Percentiles rank a stretch among this genome's conserved stretches.
These are phyloP conservation scores for Oligia latruncula DNA, from an alignment of 2,888 invertebrate genomes.

Conservation along the genomic window DNA sequence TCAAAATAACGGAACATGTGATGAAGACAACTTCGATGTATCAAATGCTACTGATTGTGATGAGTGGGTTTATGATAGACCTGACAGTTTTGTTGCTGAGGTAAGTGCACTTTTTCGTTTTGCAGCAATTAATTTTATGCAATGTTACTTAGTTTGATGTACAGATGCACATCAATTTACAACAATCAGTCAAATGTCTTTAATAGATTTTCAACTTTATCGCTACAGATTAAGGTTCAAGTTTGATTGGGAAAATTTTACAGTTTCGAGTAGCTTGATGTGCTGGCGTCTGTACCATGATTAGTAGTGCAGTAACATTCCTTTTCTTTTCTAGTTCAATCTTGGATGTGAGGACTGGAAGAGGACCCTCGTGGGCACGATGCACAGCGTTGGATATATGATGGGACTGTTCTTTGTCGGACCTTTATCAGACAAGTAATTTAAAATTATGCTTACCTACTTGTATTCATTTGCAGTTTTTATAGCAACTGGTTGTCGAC, in stretches of 20 bases:
- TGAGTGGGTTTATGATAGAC: conserved; percentile 54
- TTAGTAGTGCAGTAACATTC: neutral
- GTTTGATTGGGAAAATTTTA: too few relatives aligned
- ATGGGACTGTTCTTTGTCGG: conserved; percentile 83
- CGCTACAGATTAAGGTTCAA: too few relatives aligned
- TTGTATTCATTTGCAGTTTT: neutral
- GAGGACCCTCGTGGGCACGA: conserved; percentile 83
- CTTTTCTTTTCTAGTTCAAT: conserved; percentile 54
- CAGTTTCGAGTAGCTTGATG: too few relatives aligned
- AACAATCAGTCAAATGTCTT: too few relatives aligned
- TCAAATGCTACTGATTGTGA: conserved; percentile 30
- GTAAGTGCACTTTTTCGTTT: conserved; percentile 28
- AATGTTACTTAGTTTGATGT: too few relatives aligned
- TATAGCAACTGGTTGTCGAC: neutral
- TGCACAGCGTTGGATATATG: conserved; percentile 89
- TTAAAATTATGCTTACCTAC: neutral
- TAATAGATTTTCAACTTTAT: too few relatives aligned
- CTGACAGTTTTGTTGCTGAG: conserved; percentile 59
- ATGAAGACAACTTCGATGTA: conserved; percentile 40
- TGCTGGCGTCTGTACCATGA: neutral
- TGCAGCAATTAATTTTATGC: too few relatives aligned
- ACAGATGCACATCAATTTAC: too few relatives aligned
- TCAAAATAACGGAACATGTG: conserved; percentile 32
- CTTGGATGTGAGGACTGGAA: conserved; percentile 78
- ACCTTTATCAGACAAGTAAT: conserved; percentile 61